A percentile compares a stretch with the other conserved stretches of the same genome.
These are phyloP conservation scores for Villa cingulata DNA, from an alignment of 2,888 invertebrate species.

Conservation along the genomic window DNA sequence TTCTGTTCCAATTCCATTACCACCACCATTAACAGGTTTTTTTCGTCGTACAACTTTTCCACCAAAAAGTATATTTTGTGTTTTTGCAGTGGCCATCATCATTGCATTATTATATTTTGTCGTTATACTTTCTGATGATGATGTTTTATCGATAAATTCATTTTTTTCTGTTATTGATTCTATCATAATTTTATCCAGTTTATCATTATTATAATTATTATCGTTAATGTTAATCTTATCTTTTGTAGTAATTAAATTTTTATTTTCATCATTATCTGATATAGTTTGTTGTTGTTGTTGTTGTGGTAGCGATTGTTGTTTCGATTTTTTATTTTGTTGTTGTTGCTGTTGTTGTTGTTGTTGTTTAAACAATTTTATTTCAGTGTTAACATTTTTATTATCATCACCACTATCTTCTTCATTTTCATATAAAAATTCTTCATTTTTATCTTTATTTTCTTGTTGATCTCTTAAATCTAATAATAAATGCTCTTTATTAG, in stretches of 20 bases:
- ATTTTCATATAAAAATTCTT: slow-evolving; percentile 8
- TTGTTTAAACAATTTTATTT: slow-evolving; percentile 6
- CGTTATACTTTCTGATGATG: slow-evolving; percentile 7
- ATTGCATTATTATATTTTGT: slow-evolving; percentile 32
- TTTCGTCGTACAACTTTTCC: slow-evolving; percentile 42
- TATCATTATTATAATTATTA: slow-evolving; percentile 32
- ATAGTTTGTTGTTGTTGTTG: slow-evolving; percentile 2
- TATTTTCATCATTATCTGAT: slow-evolving; percentile 11
- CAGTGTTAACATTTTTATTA: slow-evolving; percentile 5
- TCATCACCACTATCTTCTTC: background rate
- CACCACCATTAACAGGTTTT: slow-evolving; percentile 13
- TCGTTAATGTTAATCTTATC: slow-evolving; percentile 21
- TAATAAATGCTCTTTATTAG: slow-evolving; percentile 18
- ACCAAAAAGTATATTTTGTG: slow-evolving; percentile 56
- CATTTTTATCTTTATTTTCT: slow-evolving; percentile 1
- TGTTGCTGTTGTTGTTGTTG: background rate
- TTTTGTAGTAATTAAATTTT: slow-evolving; percentile 9
- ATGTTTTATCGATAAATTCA: slow-evolving; percentile 11
- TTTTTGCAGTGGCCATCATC: slow-evolving; percentile 40
- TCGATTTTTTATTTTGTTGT: slow-evolving; percentile 1
- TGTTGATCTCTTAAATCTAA: slow-evolving; percentile 12
- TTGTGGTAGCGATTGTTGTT: background rate
- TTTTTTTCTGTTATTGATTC: too few relatives aligned
- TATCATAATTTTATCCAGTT: slow-evolving; percentile 18
- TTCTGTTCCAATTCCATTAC: slow-evolving; percentile 4